Percentiles rank a stretch among this genome's conserved stretches.
Evolutionary conservation across 2,113 vertebrate genomes (phyloP).

Genomic region (Beaufortia kweichowensis): DNA sequence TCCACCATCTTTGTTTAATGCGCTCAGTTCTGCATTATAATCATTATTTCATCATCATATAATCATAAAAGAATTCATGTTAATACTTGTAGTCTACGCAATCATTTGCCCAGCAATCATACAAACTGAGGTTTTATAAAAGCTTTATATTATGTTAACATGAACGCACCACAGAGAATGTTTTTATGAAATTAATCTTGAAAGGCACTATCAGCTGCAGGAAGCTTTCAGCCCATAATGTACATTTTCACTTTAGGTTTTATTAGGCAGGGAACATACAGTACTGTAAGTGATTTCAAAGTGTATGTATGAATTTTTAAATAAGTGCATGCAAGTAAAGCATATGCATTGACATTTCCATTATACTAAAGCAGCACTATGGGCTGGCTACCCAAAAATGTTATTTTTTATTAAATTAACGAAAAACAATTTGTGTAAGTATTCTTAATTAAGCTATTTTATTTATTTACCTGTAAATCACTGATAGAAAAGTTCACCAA

Average conservation of each 20-base stretch:
- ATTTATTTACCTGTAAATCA: too few relatives aligned
- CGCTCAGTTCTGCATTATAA: too few relatives aligned
- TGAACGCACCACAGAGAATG: slow-evolving; percentile 27
- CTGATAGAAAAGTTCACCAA: too few relatives aligned
- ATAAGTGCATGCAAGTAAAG: slow-evolving; percentile 46
- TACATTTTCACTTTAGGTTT: slow-evolving; percentile 34
- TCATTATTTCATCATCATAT: background rate
- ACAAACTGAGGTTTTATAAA: background rate
- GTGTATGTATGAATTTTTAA: slow-evolving; percentile 58
- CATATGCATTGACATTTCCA: slow-evolving; percentile 30
- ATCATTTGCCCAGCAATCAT: background rate
- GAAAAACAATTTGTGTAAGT: too few relatives aligned
- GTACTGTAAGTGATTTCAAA: slow-evolving; percentile 53
- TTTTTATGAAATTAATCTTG: slow-evolving; percentile 37
- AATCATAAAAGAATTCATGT: too few relatives aligned
- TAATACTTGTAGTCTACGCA: background rate
- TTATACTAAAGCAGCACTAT: slow-evolving; percentile 33
- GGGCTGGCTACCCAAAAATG: background rate
- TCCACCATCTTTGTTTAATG: too few relatives aligned
- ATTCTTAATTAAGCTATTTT: too few relatives aligned
- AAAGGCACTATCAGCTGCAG: slow-evolving; percentile 27
- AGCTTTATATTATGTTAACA: slow-evolving; percentile 28
- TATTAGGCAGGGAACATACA: slow-evolving; percentile 47
- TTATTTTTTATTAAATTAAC: too few relatives aligned
- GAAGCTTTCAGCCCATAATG: slow-evolving; percentile 50